A percentile compares a stretch with the other conserved stretches of the same genome.
phyloP scores from a whole-genome alignment of 2,797 vertebrate genomes.

The Danio jaintianensis region DNA sequence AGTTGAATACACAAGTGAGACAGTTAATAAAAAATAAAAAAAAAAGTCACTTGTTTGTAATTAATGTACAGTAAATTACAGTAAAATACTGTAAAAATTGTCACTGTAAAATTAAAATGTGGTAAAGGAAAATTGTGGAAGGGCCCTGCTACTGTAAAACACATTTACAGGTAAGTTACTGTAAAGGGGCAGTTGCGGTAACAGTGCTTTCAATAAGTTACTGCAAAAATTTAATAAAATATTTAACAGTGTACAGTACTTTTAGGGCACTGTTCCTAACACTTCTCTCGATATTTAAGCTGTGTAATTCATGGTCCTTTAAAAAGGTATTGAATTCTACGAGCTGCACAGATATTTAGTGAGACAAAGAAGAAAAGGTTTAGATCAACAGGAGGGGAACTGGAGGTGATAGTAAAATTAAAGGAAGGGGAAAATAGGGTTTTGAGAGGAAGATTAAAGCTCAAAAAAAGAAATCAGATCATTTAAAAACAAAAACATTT shows the following conservation, averaged over 20 bases:
- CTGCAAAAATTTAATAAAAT: neutral
- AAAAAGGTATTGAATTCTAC: neutral
- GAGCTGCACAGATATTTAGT: neutral
- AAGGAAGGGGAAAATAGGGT: neutral
- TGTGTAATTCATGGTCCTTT: neutral
- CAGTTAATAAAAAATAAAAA: no score
- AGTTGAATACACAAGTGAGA: no score
- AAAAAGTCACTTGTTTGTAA: no score
- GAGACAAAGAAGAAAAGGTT: neutral
- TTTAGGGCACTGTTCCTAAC: neutral
- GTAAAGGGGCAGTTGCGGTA: no score
- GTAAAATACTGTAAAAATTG: no score
- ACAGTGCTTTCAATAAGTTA: neutral
- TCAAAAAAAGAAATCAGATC: conserved; percentile 32
- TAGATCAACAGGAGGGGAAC: neutral
- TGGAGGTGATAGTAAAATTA: neutral
- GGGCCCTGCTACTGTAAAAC: no score
- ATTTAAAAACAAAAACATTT: conserved; percentile 76
- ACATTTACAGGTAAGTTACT: no score
- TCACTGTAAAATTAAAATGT: no score
- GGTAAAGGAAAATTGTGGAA: no score
- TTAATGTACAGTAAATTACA: no score
- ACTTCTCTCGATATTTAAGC: neutral
- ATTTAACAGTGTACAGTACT: no score
- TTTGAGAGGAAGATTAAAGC: conserved; percentile 5